These are phyloP conservation scores for Ametastegia equiseti DNA, from an alignment of 2,888 invertebrate genomes.

Conservation along the genomic window DNA sequence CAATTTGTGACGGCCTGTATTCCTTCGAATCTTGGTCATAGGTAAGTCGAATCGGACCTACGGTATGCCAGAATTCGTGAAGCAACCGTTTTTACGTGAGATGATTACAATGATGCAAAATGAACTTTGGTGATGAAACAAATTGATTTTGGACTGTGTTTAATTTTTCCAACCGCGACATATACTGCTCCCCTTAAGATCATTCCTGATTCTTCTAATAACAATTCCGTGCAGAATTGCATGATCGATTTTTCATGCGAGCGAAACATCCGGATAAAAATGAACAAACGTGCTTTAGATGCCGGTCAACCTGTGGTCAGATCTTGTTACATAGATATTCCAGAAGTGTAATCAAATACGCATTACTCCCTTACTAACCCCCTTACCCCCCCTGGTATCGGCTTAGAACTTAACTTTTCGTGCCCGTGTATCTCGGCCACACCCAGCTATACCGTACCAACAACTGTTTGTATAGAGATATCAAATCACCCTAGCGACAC, in stretches of 20 bases:
- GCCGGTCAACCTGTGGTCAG: slow-evolving; percentile 32
- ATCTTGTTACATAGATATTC: slow-evolving; percentile 44
- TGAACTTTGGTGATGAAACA: too few species aligned
- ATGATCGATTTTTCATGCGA: background rate
- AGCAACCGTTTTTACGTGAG: too few species aligned
- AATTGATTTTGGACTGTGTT: background rate
- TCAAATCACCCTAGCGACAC: slow-evolving; percentile 23
- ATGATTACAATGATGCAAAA: too few species aligned
- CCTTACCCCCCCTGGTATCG: slow-evolving; percentile 32
- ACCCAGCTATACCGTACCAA: background rate
- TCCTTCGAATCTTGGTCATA: too few species aligned
- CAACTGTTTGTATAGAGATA: slow-evolving; percentile 40
- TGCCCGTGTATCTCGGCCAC: slow-evolving; percentile 40
- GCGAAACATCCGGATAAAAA: background rate
- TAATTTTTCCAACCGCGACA: too few species aligned
- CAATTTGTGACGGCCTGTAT: too few species aligned
- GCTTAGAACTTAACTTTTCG: slow-evolving; percentile 46
- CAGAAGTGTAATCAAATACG: slow-evolving; percentile 71
- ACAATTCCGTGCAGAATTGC: background rate
- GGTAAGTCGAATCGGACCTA: too few species aligned
- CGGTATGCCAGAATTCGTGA: too few species aligned
- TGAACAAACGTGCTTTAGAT: background rate
- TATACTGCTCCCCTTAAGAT: background rate
- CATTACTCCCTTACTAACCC: slow-evolving; percentile 62
- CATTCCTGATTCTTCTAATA: background rate